Base-by-base conservation (phyloP, 2,888 invertebrate species). In the Synanthedon vespiformis region DNA sequence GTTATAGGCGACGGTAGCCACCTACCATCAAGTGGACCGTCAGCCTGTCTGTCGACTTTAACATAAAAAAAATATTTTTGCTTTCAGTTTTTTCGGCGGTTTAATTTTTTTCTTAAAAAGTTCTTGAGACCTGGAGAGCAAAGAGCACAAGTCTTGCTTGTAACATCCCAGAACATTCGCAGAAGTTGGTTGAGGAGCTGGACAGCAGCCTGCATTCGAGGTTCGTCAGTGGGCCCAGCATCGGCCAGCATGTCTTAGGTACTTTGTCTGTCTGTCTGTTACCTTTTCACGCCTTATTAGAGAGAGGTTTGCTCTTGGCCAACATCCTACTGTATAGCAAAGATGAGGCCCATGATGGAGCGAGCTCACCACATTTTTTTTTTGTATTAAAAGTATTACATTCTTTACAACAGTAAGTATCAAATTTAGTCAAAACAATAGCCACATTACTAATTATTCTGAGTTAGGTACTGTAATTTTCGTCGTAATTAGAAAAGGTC, bases 181-280 rank as follows among this genome's bases (percentile, higher is more conserved):
- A 69, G 55, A 60, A 47, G 11, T 51, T 83, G 48, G 60, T 85
- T 41, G 68, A 68, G 34, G 74, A 77, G 6, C 50, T 86, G 16
- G 58, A 68, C 0, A 63, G 66, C 0, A 68, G 62, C 2, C 61
- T 78, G 50, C 55, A 53, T 3, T 55, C 51, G 1, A 66, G 63
- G 2, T 77, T 80, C 55, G 76, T 83, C 48, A 59, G 59, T 5
- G 84, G 82, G 1, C 64, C 76, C 41, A 83, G 74, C 56, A 74
- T 86, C 48, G 84, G 84, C 52, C 77, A 79, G 54, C 74, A 81
- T 60, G 58, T 85, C 16, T 57, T 80, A 57, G 22, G 48, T 48
- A 16, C 4, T 14, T 6, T 6, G 27, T 18, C 18, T 18, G 18
- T 18, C 18, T 22, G 22, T 22, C 4, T 41, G 22, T 13, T 12